A percentile compares a stretch with the other conserved stretches of the same genome.
These are phyloP conservation scores for Orthonyx spaldingii DNA, from an alignment of 2,113 vertebrate genomes.

Conservation along the genomic window DNA sequence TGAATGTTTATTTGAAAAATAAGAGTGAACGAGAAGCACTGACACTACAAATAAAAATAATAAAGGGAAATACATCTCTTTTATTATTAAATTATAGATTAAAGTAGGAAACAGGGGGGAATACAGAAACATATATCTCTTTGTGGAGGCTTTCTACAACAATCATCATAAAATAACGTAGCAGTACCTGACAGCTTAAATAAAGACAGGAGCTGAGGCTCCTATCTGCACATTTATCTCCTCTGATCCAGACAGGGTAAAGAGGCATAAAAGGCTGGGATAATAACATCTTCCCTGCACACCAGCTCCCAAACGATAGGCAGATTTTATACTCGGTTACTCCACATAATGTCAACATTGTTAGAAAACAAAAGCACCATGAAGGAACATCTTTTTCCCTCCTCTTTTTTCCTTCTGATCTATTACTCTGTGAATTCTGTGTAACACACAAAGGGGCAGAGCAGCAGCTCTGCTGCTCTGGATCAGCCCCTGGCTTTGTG, in stretches of 20 bases:
- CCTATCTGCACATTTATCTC: slow-evolving; percentile 56
- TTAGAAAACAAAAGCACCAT: slow-evolving; percentile 56
- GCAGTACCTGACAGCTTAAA: slow-evolving; percentile 53
- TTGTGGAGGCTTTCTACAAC: slow-evolving; percentile 49
- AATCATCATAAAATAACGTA: slow-evolving; percentile 60
- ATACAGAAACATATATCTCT: slow-evolving; percentile 46
- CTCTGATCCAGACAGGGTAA: slow-evolving; percentile 54
- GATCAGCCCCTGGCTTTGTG: background rate
- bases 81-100: slow-evolving; percentile 66
- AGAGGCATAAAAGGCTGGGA: slow-evolving; percentile 51
- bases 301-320: slow-evolving; percentile 41
- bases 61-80: slow-evolving; percentile 52
- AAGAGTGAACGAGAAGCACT: background rate
- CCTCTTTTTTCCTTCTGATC: background rate
- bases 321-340: slow-evolving; percentile 62
- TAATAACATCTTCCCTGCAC: slow-evolving; percentile 47
- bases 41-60: slow-evolving; percentile 49
- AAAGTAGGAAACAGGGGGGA: slow-evolving; percentile 30
- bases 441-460: fast-evolving
- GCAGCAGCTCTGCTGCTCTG: background rate
- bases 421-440: background rate
- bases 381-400: background rate
- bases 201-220: slow-evolving; percentile 52
- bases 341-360: slow-evolving; percentile 61
- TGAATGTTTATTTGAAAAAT: slow-evolving; percentile 19